Base-by-base conservation (phyloP, 2,113 vertebrate species). In the Tauraco erythrolophus region DNA sequence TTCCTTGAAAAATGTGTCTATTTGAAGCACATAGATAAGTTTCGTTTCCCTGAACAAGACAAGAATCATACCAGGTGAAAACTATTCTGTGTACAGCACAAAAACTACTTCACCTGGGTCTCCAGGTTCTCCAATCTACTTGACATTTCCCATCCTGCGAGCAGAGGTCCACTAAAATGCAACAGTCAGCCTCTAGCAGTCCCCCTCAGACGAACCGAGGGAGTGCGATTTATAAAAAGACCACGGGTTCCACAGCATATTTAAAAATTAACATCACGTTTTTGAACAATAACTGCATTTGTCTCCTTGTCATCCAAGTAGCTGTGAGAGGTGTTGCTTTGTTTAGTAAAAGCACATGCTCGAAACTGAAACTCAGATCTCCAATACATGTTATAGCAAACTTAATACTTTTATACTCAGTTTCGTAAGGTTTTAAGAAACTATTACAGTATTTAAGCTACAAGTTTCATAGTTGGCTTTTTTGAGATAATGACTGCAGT, bases 231-330 rank as follows among this genome's bases (percentile, higher is more conserved):
- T 25, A 17, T 5, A 28, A 43, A 61, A 57, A 45, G 35, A 78
- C 33, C 21, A 35, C 68, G 56, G 45, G 65, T n/a, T 61, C 19
- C 65, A 78, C 58, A 57, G 41, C 41, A 7, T 33, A 56, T 92
- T 78, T 78, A 54, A 65, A 78, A 84, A 56, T 0, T 0, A 77
- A 18, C 3, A 0, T 37, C 72, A 69, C 0, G 0, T 58, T 53
- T 50, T 5, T 41, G 14, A 65, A 13, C 56, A 85, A 65, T 7
- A 45, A 71, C 56, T 86, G 62, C 84, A 53, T 65, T 89, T 92
- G 51, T 58, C 53, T 66, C 68, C 57, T 50, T 68, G 61, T n/a
- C 66, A 45, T 71, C 37, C 9, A 33, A 79, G 43, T 1, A 39
- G 61, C 48, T 84, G 48, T 6, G 53, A 46, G 69, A 74, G 92